Percentiles rank a stretch among this genome's conserved stretches.
Conservation (phyloP, 2,888 invertebrate species). For the Drosophila prostipennis region DNA sequence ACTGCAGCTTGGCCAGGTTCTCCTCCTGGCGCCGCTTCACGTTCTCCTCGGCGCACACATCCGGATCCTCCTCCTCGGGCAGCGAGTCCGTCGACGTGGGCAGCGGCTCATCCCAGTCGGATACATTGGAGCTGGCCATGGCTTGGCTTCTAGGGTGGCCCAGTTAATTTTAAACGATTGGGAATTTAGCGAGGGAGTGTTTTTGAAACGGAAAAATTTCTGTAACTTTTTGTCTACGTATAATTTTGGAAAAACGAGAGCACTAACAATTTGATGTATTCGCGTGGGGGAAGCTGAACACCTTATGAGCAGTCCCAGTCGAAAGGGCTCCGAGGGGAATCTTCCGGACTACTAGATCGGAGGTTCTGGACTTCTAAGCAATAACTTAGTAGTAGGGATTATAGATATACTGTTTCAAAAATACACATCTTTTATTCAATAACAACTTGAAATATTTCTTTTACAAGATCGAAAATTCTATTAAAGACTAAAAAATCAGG, state of each 20-base stretch:
- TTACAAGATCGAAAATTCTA: too few species aligned
- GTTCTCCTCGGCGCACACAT: slow-evolving; percentile 58
- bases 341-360: not conserved
- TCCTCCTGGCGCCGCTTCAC: slow-evolving; percentile 54
- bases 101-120: slow-evolving; percentile 75
- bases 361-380: too few species aligned
- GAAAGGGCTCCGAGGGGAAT: not conserved
- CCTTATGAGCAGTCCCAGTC: not conserved
- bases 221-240: not conserved
- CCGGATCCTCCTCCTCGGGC: slow-evolving; percentile 57
- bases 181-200: slow-evolving; percentile 1
- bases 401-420: too few species aligned
- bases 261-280: slow-evolving; percentile 29
- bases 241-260: slow-evolving; percentile 19
- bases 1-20: slow-evolving; percentile 65
- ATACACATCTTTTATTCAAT: not conserved
- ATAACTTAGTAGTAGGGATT: too few species aligned
- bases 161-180: slow-evolving; percentile 14
- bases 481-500: too few species aligned
- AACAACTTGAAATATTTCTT: not conserved
- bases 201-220: not conserved
- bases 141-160: too few species aligned
- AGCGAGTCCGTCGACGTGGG: slow-evolving; percentile 54
- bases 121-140: slow-evolving; percentile 68
- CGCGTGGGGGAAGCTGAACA: not conserved